Evolutionary conservation across 2,113 vertebrate genomes (phyloP).

Genomic region (Phrynocephalus versicolor): DNA sequence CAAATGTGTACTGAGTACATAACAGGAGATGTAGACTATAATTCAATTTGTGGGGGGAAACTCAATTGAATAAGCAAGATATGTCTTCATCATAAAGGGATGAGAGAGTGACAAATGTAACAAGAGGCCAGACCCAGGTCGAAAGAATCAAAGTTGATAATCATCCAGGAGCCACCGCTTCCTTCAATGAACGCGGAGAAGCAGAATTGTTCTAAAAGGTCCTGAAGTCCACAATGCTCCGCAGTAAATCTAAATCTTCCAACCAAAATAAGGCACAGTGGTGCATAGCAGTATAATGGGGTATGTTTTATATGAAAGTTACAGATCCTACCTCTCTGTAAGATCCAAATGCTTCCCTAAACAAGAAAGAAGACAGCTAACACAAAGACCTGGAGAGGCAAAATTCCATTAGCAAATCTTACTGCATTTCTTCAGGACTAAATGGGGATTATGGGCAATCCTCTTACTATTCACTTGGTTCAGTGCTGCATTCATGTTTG

Average conservation of each 20-base stretch:
- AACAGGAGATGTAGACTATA: background rate
- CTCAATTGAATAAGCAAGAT: background rate
- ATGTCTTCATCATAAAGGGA: background rate
- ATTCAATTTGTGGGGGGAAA: background rate
- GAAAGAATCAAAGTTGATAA: background rate
- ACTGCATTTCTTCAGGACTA: background rate
- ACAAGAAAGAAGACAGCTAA: background rate
- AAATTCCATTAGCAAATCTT: background rate
- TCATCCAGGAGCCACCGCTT: background rate
- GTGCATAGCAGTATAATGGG: background rate
- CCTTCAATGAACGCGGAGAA: background rate
- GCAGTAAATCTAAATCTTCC: background rate
- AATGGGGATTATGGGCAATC: conserved; percentile 1
- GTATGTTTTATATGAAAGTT: background rate
- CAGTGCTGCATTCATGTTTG: background rate
- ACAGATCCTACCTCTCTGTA: background rate
- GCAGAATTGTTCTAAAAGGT: background rate
- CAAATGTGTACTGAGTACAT: background rate
- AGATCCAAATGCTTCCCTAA: background rate
- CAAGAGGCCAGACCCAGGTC: background rate
- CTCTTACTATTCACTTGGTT: background rate
- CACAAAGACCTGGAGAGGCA: background rate
- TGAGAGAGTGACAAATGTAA: background rate
- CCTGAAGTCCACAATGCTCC: background rate
- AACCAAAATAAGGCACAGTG: background rate